Percentiles rank a stretch among this genome's conserved stretches.
Evolutionary conservation across 2,113 vertebrate species (phyloP).

Genomic region (Eleginops maclovinus): DNA sequence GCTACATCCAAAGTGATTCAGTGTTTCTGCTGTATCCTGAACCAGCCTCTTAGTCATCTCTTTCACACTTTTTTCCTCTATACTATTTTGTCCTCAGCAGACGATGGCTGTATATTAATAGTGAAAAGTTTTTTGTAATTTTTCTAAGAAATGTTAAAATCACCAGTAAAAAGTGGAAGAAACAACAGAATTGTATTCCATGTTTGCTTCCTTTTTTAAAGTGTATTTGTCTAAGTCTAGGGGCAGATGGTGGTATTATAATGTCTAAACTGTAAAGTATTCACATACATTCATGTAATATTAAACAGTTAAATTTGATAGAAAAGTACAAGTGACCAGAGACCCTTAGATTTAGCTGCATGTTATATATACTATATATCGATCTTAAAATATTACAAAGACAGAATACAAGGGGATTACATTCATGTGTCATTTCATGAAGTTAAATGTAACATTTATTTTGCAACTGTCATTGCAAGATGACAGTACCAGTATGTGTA

Average conservation of each 20-base stretch:
- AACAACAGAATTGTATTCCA: neutral
- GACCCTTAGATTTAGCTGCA: no score
- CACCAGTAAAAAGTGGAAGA: slow-evolving; percentile 25
- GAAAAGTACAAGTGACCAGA: no score
- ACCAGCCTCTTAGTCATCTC: neutral
- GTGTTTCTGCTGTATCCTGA: slow-evolving; percentile 7
- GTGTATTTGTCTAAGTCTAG: no score
- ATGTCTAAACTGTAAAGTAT: neutral
- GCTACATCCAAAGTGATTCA: neutral
- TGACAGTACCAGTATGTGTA: neutral
- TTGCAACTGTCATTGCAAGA: neutral
- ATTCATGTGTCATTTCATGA: neutral
- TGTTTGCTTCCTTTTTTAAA: neutral
- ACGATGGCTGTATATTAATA: slow-evolving; percentile 26
- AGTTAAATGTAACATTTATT: neutral
- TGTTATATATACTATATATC: no score
- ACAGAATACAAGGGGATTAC: neutral
- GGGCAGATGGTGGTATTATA: neutral
- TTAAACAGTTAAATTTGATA: no score
- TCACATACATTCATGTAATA: no score
- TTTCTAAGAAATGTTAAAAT: slow-evolving; percentile 51
- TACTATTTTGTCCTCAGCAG: neutral
- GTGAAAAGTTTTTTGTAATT: slow-evolving; percentile 47
- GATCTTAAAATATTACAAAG: neutral
- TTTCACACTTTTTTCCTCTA: neutral